Conservation (phyloP, 1,140 invertebrate genomes). For the Zophobas morio region DNA sequence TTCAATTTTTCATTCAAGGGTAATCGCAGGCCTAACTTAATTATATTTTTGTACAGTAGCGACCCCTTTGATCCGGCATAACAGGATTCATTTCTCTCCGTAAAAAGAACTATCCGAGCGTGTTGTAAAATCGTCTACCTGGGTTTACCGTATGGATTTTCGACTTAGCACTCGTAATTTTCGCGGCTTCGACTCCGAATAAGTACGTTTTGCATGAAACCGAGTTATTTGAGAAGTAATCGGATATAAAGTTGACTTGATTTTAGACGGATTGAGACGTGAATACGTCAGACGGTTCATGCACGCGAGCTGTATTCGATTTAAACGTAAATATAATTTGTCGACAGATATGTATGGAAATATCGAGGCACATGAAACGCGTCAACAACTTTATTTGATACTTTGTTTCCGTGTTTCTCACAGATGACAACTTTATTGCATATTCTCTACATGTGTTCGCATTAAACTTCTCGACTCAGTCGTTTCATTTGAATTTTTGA, state of each 20-base stretch:
- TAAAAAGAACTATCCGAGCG: conserved; percentile 32
- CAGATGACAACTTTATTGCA: conserved; percentile 52
- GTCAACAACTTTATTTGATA: conserved; percentile 57
- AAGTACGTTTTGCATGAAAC: conserved; percentile 40
- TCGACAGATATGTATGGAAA: conserved; percentile 50
- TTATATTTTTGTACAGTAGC: conserved; percentile 6
- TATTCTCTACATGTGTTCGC: conserved; percentile 45
- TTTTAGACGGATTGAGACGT: conserved; percentile 45
- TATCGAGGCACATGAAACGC: conserved; percentile 54
- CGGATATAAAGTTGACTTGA: conserved; percentile 49
- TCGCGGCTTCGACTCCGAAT: conserved; percentile 19
- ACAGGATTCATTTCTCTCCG: conserved; percentile 7
- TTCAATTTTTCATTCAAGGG: too few species aligned
- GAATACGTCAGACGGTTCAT: conserved; percentile 44
- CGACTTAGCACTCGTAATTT: conserved; percentile 2
- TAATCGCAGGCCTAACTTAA: background rate
- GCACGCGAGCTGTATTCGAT: conserved; percentile 47
- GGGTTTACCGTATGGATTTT: conserved; percentile 27
- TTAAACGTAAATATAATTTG: conserved; percentile 55
- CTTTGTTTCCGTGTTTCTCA: conserved; percentile 54
- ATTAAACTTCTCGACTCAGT: conserved; percentile 41
- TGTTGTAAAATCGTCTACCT: conserved; percentile 14
- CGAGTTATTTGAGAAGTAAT: conserved; percentile 45
- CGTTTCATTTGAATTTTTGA: conserved; percentile 39
- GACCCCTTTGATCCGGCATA: conserved; percentile 24